Evolutionary conservation across 2,888 invertebrate species (phyloP).

Genomic region (Vandiemenella viatica): DNA sequence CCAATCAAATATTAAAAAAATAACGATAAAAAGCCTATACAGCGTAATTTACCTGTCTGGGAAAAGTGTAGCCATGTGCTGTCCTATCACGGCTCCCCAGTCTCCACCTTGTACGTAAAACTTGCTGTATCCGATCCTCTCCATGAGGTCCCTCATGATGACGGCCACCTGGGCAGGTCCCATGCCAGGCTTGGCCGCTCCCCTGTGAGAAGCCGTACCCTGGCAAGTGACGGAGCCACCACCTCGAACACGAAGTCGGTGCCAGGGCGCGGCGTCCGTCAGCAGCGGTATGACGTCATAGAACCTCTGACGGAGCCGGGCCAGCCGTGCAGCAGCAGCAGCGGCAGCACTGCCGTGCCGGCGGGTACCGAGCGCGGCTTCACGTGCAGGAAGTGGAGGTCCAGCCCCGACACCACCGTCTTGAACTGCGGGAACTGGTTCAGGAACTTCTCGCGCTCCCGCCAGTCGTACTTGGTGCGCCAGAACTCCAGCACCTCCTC

Average conservation of each 20-base stretch:
- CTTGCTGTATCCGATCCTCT: slow-evolving; percentile 27
- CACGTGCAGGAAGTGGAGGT: slow-evolving; percentile 17
- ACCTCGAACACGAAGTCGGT: slow-evolving; percentile 50
- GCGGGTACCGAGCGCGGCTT: slow-evolving; percentile 3
- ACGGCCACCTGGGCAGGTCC: slow-evolving; percentile 17
- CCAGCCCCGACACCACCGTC: slow-evolving; percentile 58
- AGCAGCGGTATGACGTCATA: slow-evolving; percentile 55
- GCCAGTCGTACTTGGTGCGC: slow-evolving; percentile 61
- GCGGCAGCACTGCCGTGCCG: slow-evolving; percentile 35
- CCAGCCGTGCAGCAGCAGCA: slow-evolving; percentile 71
- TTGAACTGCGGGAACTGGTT: slow-evolving; percentile 59
- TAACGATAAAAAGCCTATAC: too few relatives aligned
- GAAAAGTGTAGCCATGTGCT: slow-evolving; percentile 26
- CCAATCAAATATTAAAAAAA: too few relatives aligned
- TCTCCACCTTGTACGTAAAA: slow-evolving; percentile 36
- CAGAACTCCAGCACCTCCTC: slow-evolving; percentile 57
- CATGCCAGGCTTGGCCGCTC: slow-evolving; percentile 18
- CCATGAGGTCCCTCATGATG: slow-evolving; percentile 29
- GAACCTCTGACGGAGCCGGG: slow-evolving; percentile 67
- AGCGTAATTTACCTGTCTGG: neutral
- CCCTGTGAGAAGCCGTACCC: slow-evolving; percentile 52
- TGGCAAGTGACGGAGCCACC: slow-evolving; percentile 48
- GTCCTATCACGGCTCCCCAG: slow-evolving; percentile 32
- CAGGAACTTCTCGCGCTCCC: slow-evolving; percentile 46
- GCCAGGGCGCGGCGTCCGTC: slow-evolving; percentile 33